Conservation (phyloP, 1,140 invertebrate genomes). For the Orius insidiosus region DNA sequence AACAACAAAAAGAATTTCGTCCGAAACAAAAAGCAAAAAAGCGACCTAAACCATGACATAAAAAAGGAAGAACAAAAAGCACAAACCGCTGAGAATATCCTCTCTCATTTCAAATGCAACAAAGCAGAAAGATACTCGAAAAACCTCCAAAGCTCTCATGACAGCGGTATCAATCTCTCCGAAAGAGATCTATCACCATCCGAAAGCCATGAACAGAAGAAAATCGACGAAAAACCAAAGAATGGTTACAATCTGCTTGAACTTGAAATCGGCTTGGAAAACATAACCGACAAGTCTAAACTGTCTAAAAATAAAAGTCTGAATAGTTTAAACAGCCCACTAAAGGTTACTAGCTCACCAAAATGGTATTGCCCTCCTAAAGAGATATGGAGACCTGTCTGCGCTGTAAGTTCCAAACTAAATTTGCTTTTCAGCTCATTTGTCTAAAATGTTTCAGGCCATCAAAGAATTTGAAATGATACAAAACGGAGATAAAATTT, state of each 20-base stretch:
- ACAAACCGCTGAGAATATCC: slow-evolving; percentile 30
- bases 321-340: too few species aligned
- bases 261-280: too few species aligned
- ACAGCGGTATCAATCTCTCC: slow-evolving; percentile 55
- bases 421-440: too few species aligned
- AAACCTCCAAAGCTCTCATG: slow-evolving; percentile 50
- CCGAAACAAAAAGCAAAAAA: too few species aligned
- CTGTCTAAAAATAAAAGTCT: too few species aligned
- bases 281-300: too few species aligned
- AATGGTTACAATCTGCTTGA: too few species aligned
- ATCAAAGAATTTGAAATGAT: slow-evolving; percentile 76
- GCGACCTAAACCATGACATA: too few species aligned
- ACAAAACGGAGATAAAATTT: slow-evolving; percentile 56
- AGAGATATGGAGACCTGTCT: slow-evolving; percentile 58
- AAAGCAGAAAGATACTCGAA: slow-evolving; percentile 14
- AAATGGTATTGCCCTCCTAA: slow-evolving; percentile 62
- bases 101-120: slow-evolving; percentile 20
- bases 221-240: neutral
- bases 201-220: neutral
- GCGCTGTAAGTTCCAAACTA: slow-evolving; percentile 38
- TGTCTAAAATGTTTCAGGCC: slow-evolving; percentile 42
- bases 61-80: slow-evolving; percentile 22
- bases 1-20: too few species aligned
- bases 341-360: too few species aligned
- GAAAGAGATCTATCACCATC: slow-evolving; percentile 34